Conservation (phyloP, 2,888 invertebrate species). For the Dryococelus australis region DNA sequence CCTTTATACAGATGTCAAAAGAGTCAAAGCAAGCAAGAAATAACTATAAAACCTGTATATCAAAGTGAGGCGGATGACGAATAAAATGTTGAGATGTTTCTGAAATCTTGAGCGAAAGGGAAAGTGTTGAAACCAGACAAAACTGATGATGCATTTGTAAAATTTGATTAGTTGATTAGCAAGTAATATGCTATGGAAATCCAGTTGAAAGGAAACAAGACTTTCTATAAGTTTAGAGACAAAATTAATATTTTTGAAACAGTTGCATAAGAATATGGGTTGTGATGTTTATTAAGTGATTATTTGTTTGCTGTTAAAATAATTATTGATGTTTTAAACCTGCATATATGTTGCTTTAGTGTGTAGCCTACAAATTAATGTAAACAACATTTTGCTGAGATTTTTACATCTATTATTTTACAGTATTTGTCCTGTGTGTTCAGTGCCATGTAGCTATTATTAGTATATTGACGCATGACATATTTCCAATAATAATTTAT, state of each 20-base stretch:
- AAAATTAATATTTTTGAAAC: neutral
- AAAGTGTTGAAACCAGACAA: neutral
- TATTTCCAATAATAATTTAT: too few species aligned
- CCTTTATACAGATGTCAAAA: neutral
- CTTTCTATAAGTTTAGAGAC: neutral
- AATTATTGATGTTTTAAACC: neutral
- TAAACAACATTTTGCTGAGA: neutral
- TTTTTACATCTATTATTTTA: neutral
- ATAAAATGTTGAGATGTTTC: neutral
- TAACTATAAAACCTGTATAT: neutral
- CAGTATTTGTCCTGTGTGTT: neutral
- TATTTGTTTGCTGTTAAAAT: conserved; percentile 28
- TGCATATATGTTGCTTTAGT: neutral
- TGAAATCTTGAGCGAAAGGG: neutral
- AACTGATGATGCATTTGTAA: neutral
- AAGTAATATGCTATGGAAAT: neutral
- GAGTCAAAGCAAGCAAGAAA: neutral
- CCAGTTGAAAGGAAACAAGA: neutral
- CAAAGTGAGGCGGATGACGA: neutral
- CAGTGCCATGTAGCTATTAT: neutral
- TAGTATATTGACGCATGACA: too few species aligned
- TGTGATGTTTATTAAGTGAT: neutral
- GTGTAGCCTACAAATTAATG: neutral
- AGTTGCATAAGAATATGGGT: neutral
- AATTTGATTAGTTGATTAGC: neutral